A percentile compares a stretch with the other conserved stretches of the same genome.
These are phyloP conservation scores for Carassius gibelio DNA, from an alignment of 2,113 vertebrate species.

Conservation along the genomic window DNA sequence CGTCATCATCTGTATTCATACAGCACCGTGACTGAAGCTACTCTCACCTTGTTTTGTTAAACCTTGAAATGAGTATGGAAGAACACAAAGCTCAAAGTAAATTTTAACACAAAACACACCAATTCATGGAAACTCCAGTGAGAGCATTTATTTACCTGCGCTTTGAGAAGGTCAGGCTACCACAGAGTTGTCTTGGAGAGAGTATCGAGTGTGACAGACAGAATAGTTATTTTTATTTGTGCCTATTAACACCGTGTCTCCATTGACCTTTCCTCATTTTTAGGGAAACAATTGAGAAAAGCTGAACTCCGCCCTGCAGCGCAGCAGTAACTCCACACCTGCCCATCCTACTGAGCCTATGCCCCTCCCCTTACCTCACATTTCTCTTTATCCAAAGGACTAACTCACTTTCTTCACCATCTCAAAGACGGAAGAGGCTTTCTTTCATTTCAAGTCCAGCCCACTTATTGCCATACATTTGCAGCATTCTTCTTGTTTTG, in stretches of 20 bases:
- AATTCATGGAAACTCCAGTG: neutral
- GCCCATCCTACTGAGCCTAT: conserved; percentile 18
- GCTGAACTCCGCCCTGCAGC: conserved; percentile 49
- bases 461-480: neutral
- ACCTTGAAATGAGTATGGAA: conserved; percentile 26
- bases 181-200: neutral
- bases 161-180: conserved; percentile 23
- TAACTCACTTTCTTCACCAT: neutral
- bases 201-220: neutral
- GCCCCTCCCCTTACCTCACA: conserved; percentile 1
- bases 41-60: neutral
- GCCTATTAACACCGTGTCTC: neutral
- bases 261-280: conserved; percentile 35
- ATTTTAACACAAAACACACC: neutral
- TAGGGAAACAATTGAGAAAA: conserved; percentile 51
- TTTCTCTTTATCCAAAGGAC: neutral
- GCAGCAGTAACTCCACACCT: conserved; percentile 38
- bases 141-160: conserved; percentile 31
- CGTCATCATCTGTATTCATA: neutral
- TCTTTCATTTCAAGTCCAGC: neutral
- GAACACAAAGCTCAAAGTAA: conserved; percentile 54
- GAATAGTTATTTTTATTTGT: conserved; percentile 3
- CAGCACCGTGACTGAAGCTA: neutral
- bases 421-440: neutral
- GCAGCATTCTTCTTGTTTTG: neutral